These are phyloP conservation scores for Acanthisitta chloris DNA, from an alignment of 2,113 vertebrate genomes.

Conservation along the genomic window DNA sequence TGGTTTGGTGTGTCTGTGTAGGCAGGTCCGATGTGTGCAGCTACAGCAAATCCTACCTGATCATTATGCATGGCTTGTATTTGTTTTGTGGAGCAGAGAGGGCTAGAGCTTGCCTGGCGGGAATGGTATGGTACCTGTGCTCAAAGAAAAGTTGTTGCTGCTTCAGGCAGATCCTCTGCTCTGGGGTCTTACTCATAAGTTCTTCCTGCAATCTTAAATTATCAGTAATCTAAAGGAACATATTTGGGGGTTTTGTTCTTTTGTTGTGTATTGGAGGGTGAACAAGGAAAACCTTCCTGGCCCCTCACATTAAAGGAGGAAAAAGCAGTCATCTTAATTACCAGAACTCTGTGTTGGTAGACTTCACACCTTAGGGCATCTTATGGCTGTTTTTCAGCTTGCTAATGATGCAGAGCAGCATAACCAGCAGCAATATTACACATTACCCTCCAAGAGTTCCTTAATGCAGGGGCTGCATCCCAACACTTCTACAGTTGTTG, in stretches of 20 bases:
- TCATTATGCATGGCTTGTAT: fast-evolving
- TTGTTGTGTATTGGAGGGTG: not conserved
- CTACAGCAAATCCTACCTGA: not conserved
- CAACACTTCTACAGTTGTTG: not conserved
- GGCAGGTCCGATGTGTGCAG: not conserved
- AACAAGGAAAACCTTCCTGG: not conserved
- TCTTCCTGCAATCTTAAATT: not conserved
- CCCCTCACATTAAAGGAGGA: not conserved
- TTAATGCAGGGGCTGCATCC: not conserved
- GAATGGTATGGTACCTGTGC: not conserved
- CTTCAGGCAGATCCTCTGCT: not conserved
- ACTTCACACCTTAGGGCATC: not conserved
- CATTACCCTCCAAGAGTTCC: not conserved
- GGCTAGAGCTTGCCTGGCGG: not conserved
- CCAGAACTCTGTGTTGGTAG: not conserved
- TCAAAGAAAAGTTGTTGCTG: not conserved
- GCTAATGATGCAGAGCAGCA: not conserved
- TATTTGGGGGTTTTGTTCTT: no score
- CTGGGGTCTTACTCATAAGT: not conserved
- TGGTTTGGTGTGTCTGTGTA: no score
- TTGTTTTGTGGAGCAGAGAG: not conserved
- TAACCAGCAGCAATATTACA: not conserved
- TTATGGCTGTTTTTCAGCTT: not conserved
- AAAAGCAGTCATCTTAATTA: not conserved
- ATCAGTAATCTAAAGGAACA: not conserved